Evolutionary conservation across 2,888 invertebrate species (phyloP), one percentile per base, ranked within the genome.

Genomic region (Drosophila pseudotakahashii): DNA sequence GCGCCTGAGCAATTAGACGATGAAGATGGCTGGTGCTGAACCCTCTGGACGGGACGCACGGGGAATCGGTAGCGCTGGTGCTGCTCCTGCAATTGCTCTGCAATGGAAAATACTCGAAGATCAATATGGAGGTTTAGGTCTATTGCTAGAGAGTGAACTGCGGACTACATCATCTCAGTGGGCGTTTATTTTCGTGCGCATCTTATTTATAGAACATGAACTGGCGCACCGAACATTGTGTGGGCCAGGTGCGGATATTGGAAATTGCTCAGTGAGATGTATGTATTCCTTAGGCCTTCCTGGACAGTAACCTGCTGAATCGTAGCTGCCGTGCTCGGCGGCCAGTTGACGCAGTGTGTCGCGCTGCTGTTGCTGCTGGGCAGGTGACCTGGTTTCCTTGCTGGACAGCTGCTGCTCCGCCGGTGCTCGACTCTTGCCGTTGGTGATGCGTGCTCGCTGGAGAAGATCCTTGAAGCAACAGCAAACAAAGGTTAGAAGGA

Each of bases 61-160:
- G 92, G 92, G 77, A 91, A 92, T 72, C 91, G 91, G 73, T 89
- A 92, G 37, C 91, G 89, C 74, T 91, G 91, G 71, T 91, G 91
- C 74, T 90, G 90, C 61, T 91, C 92, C 77, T 87, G 89, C 39
- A 89, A 80, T 68, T 85, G 88, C 63, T 86, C 81, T 86, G 67
- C 7, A 36, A 66, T 44, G 45, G 39, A 16, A 39, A 64, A 60
- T 61, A 19, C 71, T 72, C 19, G 77, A 75, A 70, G 16, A 30
- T 32, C 19, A 11, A 45, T 23, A 42, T 42, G 19, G 42, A 42
- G 11, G 42, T 14, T 26, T 52, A 76, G 51, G 52, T 30, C 37
- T 11, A 51, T 19, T 42, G 42, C 39, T 26, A 32, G 23, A 57
- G 58, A 42, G 69, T 75, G 84, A 69, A 70, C 78, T 75, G 68